These are phyloP conservation scores for Dasysyrphus albostriatus DNA, from an alignment of 2,888 invertebrate species.

Conservation along the genomic window DNA sequence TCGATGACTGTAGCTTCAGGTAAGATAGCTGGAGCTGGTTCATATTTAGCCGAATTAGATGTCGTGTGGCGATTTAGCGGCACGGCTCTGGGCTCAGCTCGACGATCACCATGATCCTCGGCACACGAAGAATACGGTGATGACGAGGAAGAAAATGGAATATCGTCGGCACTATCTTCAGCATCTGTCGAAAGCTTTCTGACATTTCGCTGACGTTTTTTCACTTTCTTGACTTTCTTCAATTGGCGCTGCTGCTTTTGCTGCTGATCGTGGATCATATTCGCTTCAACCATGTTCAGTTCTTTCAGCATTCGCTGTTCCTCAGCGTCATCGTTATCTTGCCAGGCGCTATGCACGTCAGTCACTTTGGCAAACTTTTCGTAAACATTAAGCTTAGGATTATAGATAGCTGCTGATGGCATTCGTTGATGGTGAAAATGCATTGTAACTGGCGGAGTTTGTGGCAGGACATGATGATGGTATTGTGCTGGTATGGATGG, in stretches of 20 bases:
- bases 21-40: slow-evolving; percentile 16
- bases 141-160: slow-evolving; percentile 78
- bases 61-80: slow-evolving; percentile 34
- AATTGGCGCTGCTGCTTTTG: slow-evolving; percentile 65
- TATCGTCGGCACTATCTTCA: slow-evolving; percentile 68
- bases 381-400: slow-evolving; percentile 76
- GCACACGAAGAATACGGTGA: slow-evolving; percentile 84
- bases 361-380: slow-evolving; percentile 80
- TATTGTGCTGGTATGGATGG: slow-evolving; percentile 35
- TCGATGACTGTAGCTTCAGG: slow-evolving; percentile 1
- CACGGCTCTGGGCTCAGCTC: neutral
- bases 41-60: slow-evolving; percentile 1
- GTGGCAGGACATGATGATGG: slow-evolving; percentile 54
- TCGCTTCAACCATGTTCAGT: slow-evolving; percentile 67
- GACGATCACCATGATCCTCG: slow-evolving; percentile 78
- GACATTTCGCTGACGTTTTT: slow-evolving; percentile 77
- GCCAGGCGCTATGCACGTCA: slow-evolving; percentile 82
- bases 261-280: slow-evolving; percentile 57
- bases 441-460: slow-evolving; percentile 38
- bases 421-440: slow-evolving; percentile 54
- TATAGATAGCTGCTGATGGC: slow-evolving; percentile 51
- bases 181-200: slow-evolving; percentile 47
- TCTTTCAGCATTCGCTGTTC: slow-evolving; percentile 75
- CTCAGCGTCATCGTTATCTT: slow-evolving; percentile 80
- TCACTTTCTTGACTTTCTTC: slow-evolving; percentile 77